Base-by-base conservation (phyloP, 2,113 vertebrate species). In the Bujurquina vittata region DNA sequence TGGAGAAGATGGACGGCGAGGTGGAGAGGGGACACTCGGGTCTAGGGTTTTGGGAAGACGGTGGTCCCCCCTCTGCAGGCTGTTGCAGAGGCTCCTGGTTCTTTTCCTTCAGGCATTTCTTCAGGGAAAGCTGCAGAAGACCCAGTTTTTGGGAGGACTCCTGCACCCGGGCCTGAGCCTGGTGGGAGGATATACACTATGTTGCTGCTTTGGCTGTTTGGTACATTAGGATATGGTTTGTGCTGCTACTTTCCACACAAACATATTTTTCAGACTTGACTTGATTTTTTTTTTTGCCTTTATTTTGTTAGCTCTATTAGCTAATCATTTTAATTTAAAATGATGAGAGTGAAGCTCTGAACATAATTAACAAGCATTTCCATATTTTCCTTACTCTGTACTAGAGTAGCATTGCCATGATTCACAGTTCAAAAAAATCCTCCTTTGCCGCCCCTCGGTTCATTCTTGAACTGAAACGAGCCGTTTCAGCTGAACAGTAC, bases 91-190 rank as follows among this genome's bases (percentile, higher is more conserved):
- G 35, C 20, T 83, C 84, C 77, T 29, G 77, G 18, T 22, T 84
- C 23, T 84, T 78, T 10, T 93, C 93, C 46, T 78, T 79, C 37
- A 80, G 79, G 56, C 85, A 60, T 59, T 76, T 90, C 52, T 95
- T 89, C 56, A 93, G 73, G 5, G 94, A 86, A 4, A 84, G 81
- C 3, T 46, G 88, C 74, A 95, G 87, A 33, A 95, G 89, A 26
- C 88, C 79, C 79, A 94, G 87, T 78, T 91, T 94, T 89, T 94
- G 93, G 49, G 92, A 90, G 20, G 90, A 93, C 22, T 94, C 91
- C 29, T 88, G 88, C 29, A 91, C 90, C 40, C 90, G 89, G 6
- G 60, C 56, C 86, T 61, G 87, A 58, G 92, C 94, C 94, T 94
- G 86, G 62, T 0, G 2, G 62, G 31, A 49, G 26, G 20, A 77